Evolutionary conservation across 2,888 invertebrate species (phyloP).

Genomic region (Leptinotarsa rubiginosa): DNA sequence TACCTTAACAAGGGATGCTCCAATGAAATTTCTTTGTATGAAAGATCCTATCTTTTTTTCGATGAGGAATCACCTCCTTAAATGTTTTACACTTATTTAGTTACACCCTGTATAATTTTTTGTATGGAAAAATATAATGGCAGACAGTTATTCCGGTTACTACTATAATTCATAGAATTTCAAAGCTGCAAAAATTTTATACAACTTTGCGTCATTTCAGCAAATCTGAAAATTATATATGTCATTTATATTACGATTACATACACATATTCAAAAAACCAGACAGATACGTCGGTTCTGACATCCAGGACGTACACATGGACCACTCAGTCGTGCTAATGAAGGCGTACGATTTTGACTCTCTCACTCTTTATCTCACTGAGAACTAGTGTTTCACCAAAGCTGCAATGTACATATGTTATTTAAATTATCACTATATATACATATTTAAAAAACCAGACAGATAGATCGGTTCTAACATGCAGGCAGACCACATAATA

Average conservation of each 20-base stretch:
- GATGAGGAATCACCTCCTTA: too few relatives aligned
- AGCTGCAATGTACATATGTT: not conserved
- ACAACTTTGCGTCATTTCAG: too few relatives aligned
- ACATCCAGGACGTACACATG: not conserved
- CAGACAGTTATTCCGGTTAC: not conserved
- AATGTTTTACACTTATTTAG: too few relatives aligned
- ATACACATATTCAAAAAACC: not conserved
- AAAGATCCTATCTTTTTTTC: too few relatives aligned
- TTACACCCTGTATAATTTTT: slow-evolving; percentile 4
- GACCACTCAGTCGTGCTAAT: not conserved
- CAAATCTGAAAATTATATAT: not conserved
- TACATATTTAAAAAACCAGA: not conserved
- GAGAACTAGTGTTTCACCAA: not conserved
- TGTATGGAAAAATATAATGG: not conserved
- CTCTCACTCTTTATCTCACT: not conserved
- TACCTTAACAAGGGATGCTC: too few relatives aligned
- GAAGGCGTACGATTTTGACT: not conserved
- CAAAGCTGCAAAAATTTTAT: not conserved
- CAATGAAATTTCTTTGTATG: too few relatives aligned
- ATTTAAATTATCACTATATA: not conserved
- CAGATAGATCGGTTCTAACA: not conserved
- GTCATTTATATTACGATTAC: not conserved
- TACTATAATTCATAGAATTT: not conserved
- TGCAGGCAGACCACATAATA: not conserved
- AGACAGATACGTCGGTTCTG: not conserved